Evolutionary conservation across 2,888 invertebrate genomes (phyloP).

Genomic region (Drosophila colorata): DNA sequence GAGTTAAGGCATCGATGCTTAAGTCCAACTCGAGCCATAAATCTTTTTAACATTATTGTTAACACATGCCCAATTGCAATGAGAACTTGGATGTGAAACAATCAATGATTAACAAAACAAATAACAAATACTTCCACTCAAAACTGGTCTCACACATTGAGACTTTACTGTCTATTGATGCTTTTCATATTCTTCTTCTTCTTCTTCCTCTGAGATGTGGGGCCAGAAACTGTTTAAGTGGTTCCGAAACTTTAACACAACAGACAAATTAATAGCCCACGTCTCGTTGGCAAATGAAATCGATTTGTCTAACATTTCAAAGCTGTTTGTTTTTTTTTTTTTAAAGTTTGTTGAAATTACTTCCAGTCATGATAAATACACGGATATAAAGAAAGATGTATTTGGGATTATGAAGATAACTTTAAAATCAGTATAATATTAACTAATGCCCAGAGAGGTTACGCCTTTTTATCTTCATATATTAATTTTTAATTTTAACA

Average conservation of each 20-base stretch:
- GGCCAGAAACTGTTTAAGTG: slow-evolving; percentile 19
- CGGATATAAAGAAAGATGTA: slow-evolving; percentile 6
- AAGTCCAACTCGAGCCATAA: slow-evolving; percentile 9
- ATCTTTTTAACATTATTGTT: slow-evolving; percentile 29
- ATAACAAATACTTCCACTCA: slow-evolving; percentile 7
- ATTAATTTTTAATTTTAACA: too few species aligned
- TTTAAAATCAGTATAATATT: too few species aligned
- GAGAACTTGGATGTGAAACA: slow-evolving; percentile 3
- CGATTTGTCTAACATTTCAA: slow-evolving; percentile 71
- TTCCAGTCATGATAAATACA: slow-evolving; percentile 35
- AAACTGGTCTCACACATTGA: slow-evolving; percentile 36
- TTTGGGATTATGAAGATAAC: too few species aligned
- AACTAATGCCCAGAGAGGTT: too few species aligned
- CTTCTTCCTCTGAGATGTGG: not conserved
- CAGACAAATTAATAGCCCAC: slow-evolving; percentile 71
- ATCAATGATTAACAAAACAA: slow-evolving; percentile 11
- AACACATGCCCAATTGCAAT: slow-evolving; percentile 34
- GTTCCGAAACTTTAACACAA: slow-evolving; percentile 47
- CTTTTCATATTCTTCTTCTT: not conserved
- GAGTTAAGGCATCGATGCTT: slow-evolving; percentile 1
- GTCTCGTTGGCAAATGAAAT: slow-evolving; percentile 70
- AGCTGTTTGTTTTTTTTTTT: slow-evolving; percentile 20
- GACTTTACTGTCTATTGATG: slow-evolving; percentile 34
- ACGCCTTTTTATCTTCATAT: too few species aligned
- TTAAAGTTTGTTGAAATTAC: slow-evolving; percentile 36